These are phyloP conservation scores for Formica aserva DNA, from an alignment of 2,888 invertebrate species.

Conservation along the genomic window DNA sequence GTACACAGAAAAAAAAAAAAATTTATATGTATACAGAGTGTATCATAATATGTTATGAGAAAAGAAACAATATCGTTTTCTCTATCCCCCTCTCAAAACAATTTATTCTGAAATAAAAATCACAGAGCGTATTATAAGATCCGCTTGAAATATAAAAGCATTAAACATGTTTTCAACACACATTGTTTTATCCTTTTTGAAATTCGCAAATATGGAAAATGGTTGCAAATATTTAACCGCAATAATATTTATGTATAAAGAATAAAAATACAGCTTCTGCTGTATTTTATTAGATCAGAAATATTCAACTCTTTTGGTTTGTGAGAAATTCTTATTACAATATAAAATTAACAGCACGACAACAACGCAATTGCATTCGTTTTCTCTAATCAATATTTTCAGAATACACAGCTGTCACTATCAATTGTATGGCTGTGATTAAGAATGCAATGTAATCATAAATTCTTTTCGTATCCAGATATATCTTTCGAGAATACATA, in stretches of 20 bases:
- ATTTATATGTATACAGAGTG: neutral
- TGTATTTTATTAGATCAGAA: constrained; percentile 1
- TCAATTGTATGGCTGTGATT: neutral
- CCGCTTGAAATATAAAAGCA: neutral
- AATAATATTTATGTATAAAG: constrained; percentile 5
- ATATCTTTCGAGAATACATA: neutral
- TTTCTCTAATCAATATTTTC: constrained; percentile 1
- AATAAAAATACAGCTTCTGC: neutral
- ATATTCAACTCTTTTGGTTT: no score
- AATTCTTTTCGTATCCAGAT: neutral
- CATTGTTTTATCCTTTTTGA: neutral
- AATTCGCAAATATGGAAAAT: neutral
- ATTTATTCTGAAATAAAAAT: neutral
- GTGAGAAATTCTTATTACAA: neutral
- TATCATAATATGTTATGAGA: neutral
- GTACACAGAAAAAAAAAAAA: neutral
- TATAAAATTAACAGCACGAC: neutral
- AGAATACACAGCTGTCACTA: neutral
- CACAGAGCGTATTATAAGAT: neutral
- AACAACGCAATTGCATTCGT: constrained; percentile 2
- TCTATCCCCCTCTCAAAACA: neutral
- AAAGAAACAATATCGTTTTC: neutral
- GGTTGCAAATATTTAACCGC: neutral
- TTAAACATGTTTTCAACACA: neutral
- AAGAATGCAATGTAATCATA: neutral